A percentile compares a stretch with the other conserved stretches of the same genome.
Conservation (phyloP, 2,888 invertebrate species). For the Idaea dimidiata region DNA sequence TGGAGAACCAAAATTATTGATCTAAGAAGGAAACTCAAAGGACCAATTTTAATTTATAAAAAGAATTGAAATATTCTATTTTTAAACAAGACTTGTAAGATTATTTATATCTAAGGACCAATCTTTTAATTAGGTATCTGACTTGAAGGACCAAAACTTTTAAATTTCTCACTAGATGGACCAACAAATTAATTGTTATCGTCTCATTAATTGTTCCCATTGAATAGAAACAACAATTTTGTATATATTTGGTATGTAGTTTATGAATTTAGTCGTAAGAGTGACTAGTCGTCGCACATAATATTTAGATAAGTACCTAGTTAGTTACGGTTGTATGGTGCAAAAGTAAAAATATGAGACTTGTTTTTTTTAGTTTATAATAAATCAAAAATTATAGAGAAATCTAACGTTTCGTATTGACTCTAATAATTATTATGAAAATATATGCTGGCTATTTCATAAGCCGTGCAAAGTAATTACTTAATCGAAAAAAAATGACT, state of each 20-base stretch:
- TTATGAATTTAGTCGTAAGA: constrained; percentile 44
- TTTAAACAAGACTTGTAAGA: too few relatives aligned
- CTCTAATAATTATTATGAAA: neutral
- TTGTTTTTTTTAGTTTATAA: neutral
- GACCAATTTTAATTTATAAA: too few relatives aligned
- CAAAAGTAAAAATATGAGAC: neutral
- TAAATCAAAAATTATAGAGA: neutral
- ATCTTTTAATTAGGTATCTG: too few relatives aligned
- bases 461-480: neutral
- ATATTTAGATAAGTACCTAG: constrained; percentile 13
- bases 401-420: neutral
- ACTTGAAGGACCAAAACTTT: too few relatives aligned
- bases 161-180: too few relatives aligned
- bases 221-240: constrained; percentile 46
- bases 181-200: too few relatives aligned
- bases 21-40: too few relatives aligned
- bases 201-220: neutral
- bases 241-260: constrained; percentile 43
- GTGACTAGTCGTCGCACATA: constrained; percentile 63
- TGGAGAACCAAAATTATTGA: too few relatives aligned
- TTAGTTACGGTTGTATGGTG: constrained; percentile 20
- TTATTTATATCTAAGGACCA: too few relatives aligned
- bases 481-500: neutral
- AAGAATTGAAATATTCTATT: too few relatives aligned
- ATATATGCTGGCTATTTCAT: neutral